Base-by-base conservation (phyloP, 2,113 vertebrate genomes). In the Cyanoramphus novaezelandiae region DNA sequence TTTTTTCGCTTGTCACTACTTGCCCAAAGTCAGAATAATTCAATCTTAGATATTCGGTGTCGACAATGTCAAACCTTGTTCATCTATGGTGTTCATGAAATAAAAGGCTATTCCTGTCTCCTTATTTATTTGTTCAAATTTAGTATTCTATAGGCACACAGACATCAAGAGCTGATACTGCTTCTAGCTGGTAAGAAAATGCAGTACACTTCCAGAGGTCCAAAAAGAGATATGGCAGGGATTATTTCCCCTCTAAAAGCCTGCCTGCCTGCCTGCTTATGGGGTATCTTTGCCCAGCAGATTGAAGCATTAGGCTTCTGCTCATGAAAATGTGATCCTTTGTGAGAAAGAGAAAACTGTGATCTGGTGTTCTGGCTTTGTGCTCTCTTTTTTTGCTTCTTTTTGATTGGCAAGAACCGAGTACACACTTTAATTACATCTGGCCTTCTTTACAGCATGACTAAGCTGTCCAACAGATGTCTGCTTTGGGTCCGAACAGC, bases 381-480 rank as follows among this genome's bases (percentile, higher is more conserved):
- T 76, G 62, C 29, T 77, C 29, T 68, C 84, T 79, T 92, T 82
- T 47, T 47, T 79, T 59, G 69, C 44, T 76, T 93, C 43, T 74
- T 95, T 95, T 92, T 90, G 92, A 86, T 33, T 91, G 95, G 86
- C 91, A 90, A 92, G 90, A 86, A 93, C 87, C 0, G 6, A 91
- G 35, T 90, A 46, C 5, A 17, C 41, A 46, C 63, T 92, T 89
- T 84, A 96, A 87, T 96, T 95, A 60, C 86, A 91, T 92, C 86
- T 94, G 94, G 90, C 53, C 84, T 52, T 89, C 31, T 96, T 92
- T 88, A 89, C 82, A 87, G 33, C 88, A 49, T 46, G 78, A 62
- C 92, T 85, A 94, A 92, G 86, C 92, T 97, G 95, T 89, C 95
- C 82, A 90, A 74, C 96, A 97, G 95, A 96, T 95, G 93, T 95